Conservation (phyloP, 2,888 invertebrate genomes). For the Nomada fabriciana region DNA sequence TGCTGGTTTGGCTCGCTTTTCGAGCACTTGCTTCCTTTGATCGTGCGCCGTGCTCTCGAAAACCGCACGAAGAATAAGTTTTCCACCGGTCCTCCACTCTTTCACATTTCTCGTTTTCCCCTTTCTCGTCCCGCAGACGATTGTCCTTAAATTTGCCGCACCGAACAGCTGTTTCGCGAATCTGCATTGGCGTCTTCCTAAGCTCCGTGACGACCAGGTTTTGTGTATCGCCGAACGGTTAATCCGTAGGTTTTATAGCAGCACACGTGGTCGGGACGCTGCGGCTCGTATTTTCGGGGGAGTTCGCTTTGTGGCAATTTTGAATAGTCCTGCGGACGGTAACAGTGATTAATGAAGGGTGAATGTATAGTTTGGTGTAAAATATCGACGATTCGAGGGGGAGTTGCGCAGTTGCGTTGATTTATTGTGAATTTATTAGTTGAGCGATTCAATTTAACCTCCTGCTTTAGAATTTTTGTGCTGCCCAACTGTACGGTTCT, state of each 20-base stretch:
- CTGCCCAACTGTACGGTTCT: too few relatives aligned
- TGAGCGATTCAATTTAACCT: too few relatives aligned
- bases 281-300: neutral
- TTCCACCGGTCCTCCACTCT: conserved; percentile 35
- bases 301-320: neutral
- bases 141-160: conserved; percentile 6
- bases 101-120: conserved; percentile 23
- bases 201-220: neutral
- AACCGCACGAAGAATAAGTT: conserved; percentile 61
- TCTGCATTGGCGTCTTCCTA: conserved; percentile 3
- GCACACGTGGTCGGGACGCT: neutral
- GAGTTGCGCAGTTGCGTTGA: too few relatives aligned
- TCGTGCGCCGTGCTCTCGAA: conserved; percentile 57
- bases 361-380: neutral
- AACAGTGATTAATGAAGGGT: neutral
- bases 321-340: neutral
- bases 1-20: conserved; percentile 42
- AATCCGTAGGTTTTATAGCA: neutral
- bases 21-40: conserved; percentile 67
- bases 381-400: neutral
- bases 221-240: neutral
- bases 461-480: too few relatives aligned
- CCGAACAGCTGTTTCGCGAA: conserved; percentile 42
- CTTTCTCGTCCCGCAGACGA: neutral
- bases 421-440: too few relatives aligned